phyloP scores from a whole-genome alignment of 1,140 invertebrate genomes.

The Lepidurus packardi region DNA sequence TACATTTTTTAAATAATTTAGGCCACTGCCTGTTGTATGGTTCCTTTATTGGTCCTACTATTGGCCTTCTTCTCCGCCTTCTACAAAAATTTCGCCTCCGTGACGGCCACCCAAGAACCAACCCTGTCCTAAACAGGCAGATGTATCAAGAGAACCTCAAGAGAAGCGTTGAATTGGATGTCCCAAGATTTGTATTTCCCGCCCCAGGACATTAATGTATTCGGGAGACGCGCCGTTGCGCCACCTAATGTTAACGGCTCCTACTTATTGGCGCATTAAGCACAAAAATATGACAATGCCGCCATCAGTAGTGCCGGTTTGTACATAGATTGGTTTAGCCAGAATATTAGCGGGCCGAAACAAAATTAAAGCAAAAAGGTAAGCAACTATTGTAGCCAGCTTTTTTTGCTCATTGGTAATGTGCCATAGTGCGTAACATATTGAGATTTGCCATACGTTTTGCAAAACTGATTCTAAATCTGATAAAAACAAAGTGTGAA shows the following conservation, averaged over 20 bases:
- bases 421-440: slow-evolving; percentile 9
- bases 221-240: not conserved
- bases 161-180: not conserved
- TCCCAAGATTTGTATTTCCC: not conserved
- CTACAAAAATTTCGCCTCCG: slow-evolving; percentile 44
- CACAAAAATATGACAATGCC: not conserved
- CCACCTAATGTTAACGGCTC: not conserved
- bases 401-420: slow-evolving; percentile 14
- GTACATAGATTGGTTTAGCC: slow-evolving; percentile 1
- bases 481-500: not conserved
- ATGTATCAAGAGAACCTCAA: not conserved
- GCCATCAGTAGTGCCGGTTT: not conserved
- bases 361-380: slow-evolving; percentile 7
- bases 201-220: not conserved
- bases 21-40: slow-evolving; percentile 45
- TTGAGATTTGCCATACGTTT: slow-evolving; percentile 13
- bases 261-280: not conserved
- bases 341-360: not conserved
- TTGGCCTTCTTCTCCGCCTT: slow-evolving; percentile 46
- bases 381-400: not conserved
- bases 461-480: not conserved
- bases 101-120: slow-evolving; percentile 43
- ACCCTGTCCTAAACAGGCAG: not conserved
- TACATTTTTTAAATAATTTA: slow-evolving; percentile 35
- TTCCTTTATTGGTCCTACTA: slow-evolving; percentile 46